Evolutionary conservation across 2,797 vertebrate genomes (phyloP), one percentile per base, ranked within the genome.

Genomic region (Tapirus indicus): DNA sequence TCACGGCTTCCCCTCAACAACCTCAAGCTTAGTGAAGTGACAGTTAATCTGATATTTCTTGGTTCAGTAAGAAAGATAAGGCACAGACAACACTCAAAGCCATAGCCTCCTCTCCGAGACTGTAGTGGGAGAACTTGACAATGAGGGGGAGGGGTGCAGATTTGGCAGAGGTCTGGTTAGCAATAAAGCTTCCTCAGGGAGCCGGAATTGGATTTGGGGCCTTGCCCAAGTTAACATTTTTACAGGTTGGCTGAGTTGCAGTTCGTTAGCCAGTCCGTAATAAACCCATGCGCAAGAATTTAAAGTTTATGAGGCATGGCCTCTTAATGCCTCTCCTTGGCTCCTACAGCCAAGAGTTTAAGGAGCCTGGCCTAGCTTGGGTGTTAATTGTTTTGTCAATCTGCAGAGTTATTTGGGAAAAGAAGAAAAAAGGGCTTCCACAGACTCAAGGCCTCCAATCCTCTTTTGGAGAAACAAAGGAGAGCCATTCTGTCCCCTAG

Each of bases 231-330:
- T 97, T 95, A 97, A 97, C 98, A 88, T 97, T 98, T 98, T 98
- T 97, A 98, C 97, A 97, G 96, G 96, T 96, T 98, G 97, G 97
- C 97, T 80, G 95, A 92, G 96, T 72, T 96, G 96, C 95, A 98
- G 97, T 97, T 97, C 97, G 96, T 97, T 98, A 97, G 97, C 84
- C 92, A 66, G 96, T 93, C 94, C 95, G 95, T 97, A 97, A 97
- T 98, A 98, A 98, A 97, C 77, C 64, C 92, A 83, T 91, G 91
- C 52, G 66, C 95, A 98, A 98, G 96, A 98, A 98, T 97, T 97
- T 95, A 96, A 98, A 98, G 95, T 98, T 98, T 98, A 98, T 97
- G 98, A 97, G 97, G 97, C 98, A 98, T 97, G 96, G 97, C 94
- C 95, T 98, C 98, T 95, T 97, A 97, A 97, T 97, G 92, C 95